These are phyloP conservation scores for Microplitis manilae DNA, from an alignment of 2,888 invertebrate species.

Conservation along the genomic window DNA sequence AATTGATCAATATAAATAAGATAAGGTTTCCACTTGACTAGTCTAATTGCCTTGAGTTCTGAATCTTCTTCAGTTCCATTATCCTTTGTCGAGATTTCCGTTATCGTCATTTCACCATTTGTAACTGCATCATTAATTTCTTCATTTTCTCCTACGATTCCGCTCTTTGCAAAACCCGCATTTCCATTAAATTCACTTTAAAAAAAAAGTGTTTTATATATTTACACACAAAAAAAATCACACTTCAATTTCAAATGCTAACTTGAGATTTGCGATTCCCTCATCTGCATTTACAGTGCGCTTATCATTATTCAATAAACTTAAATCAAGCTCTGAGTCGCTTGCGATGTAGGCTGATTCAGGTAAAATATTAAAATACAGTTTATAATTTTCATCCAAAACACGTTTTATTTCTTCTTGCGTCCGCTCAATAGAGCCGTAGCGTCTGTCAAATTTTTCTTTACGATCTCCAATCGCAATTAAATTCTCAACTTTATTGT, in stretches of 20 bases:
- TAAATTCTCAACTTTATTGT: constrained; percentile 75
- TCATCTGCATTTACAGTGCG: constrained; percentile 17
- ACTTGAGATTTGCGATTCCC: too few species aligned
- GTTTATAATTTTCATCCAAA: constrained; percentile 78
- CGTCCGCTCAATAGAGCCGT: constrained; percentile 72
- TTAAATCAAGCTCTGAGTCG: constrained; percentile 47
- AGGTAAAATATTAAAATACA: constrained; percentile 79
- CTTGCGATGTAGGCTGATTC: constrained; percentile 64
- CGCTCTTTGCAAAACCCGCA: constrained; percentile 47
- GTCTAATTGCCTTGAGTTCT: constrained; percentile 61
- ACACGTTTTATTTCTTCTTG: constrained; percentile 75
- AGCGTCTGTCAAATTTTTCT: constrained; percentile 75
- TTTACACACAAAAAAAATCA: neutral
- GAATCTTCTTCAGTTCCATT: constrained; percentile 73
- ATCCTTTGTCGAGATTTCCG: constrained; percentile 58
- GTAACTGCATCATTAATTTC: constrained; percentile 65
- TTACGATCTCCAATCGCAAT: constrained; percentile 76
- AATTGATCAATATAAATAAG: constrained; percentile 78
- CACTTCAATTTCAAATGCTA: neutral
- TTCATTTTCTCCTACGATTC: constrained; percentile 66
- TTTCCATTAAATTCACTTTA: constrained; percentile 40
- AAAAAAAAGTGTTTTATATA: neutral
- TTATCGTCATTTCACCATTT: constrained; percentile 50
- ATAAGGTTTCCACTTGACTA: constrained; percentile 76
- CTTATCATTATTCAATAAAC: neutral